Conservation (phyloP, 2,888 invertebrate species). For the Eurytoma adleriae region DNA sequence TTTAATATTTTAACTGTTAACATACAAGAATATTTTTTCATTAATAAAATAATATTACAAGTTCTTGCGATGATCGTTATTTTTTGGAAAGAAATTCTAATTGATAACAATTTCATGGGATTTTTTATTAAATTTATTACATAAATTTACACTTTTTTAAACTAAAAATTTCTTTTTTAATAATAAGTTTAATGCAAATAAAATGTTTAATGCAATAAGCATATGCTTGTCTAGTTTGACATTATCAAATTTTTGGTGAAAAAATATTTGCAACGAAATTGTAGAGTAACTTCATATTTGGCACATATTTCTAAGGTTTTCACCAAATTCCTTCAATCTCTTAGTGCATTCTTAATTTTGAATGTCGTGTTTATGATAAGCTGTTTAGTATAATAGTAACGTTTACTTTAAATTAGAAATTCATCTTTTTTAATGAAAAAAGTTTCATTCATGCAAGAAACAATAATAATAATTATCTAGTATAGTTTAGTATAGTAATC, state of each 20-base stretch:
- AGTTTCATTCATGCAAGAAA: background rate
- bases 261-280: no score
- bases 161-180: no score
- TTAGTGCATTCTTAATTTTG: no score
- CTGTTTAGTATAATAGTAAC: no score
- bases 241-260: no score
- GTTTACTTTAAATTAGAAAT: background rate
- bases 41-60: background rate
- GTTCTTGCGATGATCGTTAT: background rate
- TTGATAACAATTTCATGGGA: background rate
- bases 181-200: background rate
- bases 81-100: background rate
- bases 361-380: no score
- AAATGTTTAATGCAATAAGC: background rate
- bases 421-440: background rate
- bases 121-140: no score
- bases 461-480: background rate
- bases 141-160: no score
- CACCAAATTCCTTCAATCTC: no score
- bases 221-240: no score
- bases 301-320: no score
- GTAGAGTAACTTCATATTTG: no score
- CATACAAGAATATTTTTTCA: background rate
- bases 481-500: background rate
- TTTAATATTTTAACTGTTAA: background rate